Percentiles rank a stretch among this genome's conserved stretches.
Evolutionary conservation across 2,113 vertebrate species (phyloP).

Genomic region (Oxyura jamaicensis): DNA sequence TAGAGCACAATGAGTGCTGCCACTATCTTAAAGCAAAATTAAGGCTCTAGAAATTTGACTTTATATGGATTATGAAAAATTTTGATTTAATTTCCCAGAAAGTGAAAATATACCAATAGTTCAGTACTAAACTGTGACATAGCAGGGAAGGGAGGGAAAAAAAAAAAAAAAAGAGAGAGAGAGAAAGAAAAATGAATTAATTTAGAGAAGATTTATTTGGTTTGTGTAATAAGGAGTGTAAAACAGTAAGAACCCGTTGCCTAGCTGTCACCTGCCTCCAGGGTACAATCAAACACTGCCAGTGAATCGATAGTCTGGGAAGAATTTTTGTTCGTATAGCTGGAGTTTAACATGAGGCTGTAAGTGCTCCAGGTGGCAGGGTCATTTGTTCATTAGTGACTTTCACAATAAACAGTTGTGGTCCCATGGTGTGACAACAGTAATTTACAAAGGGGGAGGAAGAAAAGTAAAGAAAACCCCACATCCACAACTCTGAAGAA

Average conservation of each 20-base stretch:
- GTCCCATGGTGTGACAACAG: conserved; percentile 70
- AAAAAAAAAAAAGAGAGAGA: background rate
- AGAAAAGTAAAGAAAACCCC: conserved; percentile 17
- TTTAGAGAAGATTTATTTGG: conserved; percentile 86
- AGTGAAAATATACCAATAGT: background rate
- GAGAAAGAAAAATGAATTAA: conserved; percentile 71
- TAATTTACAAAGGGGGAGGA: conserved; percentile 23
- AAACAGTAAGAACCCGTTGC: conserved; percentile 83
- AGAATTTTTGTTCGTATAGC: conserved; percentile 77
- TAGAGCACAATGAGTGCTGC: background rate
- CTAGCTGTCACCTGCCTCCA: conserved; percentile 77
- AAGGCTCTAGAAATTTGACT: background rate
- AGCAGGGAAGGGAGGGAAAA: background rate
- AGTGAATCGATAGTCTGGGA: conserved; percentile 87
- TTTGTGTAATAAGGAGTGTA: conserved; percentile 86
- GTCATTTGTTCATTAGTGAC: conserved; percentile 87
- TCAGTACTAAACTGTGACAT: background rate
- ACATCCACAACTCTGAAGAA: background rate
- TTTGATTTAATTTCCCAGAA: background rate
- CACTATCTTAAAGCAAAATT: background rate
- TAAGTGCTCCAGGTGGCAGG: conserved; percentile 86
- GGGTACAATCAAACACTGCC: conserved; percentile 86
- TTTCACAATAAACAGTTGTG: conserved; percentile 86
- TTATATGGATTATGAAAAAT: background rate
- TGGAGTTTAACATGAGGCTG: conserved; percentile 81